Evolutionary conservation across 2,113 vertebrate genomes (phyloP).

Genomic region (Atrichornis clamosus): DNA sequence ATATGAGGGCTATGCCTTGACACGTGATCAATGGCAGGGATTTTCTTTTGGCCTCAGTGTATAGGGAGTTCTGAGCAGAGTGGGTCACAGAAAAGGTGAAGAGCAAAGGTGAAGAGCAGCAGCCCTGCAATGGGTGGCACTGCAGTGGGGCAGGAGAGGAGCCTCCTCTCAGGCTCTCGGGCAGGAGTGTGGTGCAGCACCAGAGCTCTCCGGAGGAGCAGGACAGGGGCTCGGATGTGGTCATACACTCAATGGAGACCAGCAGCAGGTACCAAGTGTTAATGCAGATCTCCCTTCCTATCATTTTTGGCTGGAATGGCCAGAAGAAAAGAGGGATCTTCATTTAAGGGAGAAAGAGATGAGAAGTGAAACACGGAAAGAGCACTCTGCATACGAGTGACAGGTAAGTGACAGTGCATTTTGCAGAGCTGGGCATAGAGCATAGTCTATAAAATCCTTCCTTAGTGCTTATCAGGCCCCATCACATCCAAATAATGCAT

Average conservation of each 20-base stretch:
- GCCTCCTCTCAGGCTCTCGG: fast-evolving
- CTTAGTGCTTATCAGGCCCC: background rate
- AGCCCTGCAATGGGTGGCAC: background rate
- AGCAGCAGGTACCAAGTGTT: fast-evolving
- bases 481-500: background rate
- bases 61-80: background rate
- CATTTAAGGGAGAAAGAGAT: background rate
- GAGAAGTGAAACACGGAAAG: background rate
- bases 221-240: fast-evolving
- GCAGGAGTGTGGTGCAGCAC: background rate
- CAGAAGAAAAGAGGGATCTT: background rate
- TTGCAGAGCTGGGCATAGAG: background rate
- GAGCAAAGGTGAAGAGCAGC: background rate
- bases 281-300: background rate
- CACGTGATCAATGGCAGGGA: background rate
- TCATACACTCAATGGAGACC: background rate
- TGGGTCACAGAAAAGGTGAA: background rate
- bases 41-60: background rate
- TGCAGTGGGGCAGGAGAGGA: background rate
- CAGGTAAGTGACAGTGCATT: background rate
- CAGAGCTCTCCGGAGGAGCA: background rate
- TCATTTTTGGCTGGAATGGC: background rate
- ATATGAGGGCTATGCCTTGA: background rate
- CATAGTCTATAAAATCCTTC: background rate
- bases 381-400: fast-evolving